Base-by-base conservation (phyloP, 2,113 vertebrate genomes). In the Cheirogaleus medius region DNA sequence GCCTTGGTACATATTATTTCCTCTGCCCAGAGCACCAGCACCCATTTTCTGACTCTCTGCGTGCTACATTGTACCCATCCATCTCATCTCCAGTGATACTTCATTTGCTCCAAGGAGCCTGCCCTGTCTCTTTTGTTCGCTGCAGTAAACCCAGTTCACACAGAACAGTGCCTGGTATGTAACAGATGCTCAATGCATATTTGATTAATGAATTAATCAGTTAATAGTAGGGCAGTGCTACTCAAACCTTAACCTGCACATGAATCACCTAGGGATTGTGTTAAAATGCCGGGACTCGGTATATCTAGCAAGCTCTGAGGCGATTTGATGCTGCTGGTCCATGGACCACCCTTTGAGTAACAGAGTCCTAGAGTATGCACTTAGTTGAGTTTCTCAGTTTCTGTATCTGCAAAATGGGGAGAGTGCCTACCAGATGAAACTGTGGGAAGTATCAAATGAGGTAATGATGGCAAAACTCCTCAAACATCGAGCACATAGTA, bases 321-420 rank as follows among this genome's bases (percentile, higher is more conserved):
- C 39, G 52, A 17, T 1, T 0, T 54, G 21, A 17, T 15, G 18
- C 23, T 74, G 29, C 64, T 25, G 4, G 27, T 39, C 15, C 49
- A 27, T 64, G 73, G 20, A 6, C 32, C 34, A 74, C 12, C 27
- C 49, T 76, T 71, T 2, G 27, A 39, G 39, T 29, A 47, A 87
- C 34, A 60, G 23, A 18, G 3, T 14, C 12, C 2, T 5, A 69
- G 7, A 52, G 15, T 3, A 37, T 7, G 49, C 25, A 52, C 29
- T 63, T 64, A 64, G 6, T 78, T 63, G n/a, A 92, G 77, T 56
- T 56, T 66, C 86, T 97, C 86, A 29, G 25, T 52, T 85, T 85
- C 58, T 44, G 78, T 64, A 86, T 66, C 47, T 49, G 42, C 23
- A 68, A 18, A 63, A 60, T 14, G 74, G 74, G 56, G 5, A 25